These are phyloP conservation scores for Chymomyza fuscimana DNA, from an alignment of 2,888 invertebrate genomes.

Conservation along the genomic window DNA sequence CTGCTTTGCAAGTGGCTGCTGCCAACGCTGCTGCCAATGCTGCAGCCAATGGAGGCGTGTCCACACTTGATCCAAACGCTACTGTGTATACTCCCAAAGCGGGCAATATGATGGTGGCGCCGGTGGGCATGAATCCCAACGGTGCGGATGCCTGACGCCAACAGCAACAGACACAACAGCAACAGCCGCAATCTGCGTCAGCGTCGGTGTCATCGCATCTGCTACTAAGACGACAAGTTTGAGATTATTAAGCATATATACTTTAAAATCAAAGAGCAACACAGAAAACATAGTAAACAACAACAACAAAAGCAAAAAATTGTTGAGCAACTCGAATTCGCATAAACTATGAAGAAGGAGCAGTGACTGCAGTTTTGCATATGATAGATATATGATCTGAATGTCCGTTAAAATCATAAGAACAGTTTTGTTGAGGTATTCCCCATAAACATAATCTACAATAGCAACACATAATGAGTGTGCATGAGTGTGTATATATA, in stretches of 20 bases:
- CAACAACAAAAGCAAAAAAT: conserved; percentile 18
- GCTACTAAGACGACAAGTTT: conserved; percentile 77
- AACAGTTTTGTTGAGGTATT: conserved; percentile 40
- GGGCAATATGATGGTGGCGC: conserved; percentile 79
- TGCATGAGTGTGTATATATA: not conserved
- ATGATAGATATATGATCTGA: conserved; percentile 30
- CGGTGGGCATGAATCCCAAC: conserved; percentile 68
- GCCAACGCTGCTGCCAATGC: conserved; percentile 48
- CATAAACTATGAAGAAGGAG: conserved; percentile 3
- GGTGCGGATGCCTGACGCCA: conserved; percentile 73
- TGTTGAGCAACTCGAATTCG: conserved; percentile 24
- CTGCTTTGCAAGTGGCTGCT: conserved; percentile 62
- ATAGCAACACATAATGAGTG: conserved; percentile 13
- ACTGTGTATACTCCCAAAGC: conserved; percentile 93
- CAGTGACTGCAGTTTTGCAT: not conserved
- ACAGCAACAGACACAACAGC: conserved; percentile 50
- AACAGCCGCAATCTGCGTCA: conserved; percentile 41
- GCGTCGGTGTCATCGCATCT: conserved; percentile 59
- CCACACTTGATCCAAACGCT: conserved; percentile 92
- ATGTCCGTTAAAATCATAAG: conserved; percentile 73
- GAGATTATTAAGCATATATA: conserved; percentile 75
- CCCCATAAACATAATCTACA: conserved; percentile 23
- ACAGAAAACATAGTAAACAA: conserved; percentile 18
- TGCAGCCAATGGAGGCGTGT: conserved; percentile 58
- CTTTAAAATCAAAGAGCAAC: conserved; percentile 45